These are phyloP conservation scores for Achatina immaculata DNA, from an alignment of 1,140 invertebrate species.

Conservation along the genomic window DNA sequence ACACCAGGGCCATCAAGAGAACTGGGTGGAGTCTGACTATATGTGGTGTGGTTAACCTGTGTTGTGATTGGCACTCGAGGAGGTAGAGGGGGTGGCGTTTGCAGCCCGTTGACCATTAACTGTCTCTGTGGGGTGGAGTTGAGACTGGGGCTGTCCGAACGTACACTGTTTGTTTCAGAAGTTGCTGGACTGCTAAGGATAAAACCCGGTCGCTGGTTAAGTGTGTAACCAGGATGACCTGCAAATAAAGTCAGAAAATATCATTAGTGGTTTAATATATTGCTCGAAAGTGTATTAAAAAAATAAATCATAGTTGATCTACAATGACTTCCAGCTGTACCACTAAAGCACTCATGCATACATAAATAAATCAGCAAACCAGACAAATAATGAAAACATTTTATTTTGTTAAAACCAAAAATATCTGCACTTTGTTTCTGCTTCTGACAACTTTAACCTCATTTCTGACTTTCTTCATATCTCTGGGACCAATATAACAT, in stretches of 20 bases:
- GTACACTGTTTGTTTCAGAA: slow-evolving; percentile 88
- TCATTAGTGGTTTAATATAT: too few relatives aligned
- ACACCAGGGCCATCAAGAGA: slow-evolving; percentile 8
- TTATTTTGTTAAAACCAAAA: too few relatives aligned
- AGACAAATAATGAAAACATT: too few relatives aligned
- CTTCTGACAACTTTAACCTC: too few relatives aligned
- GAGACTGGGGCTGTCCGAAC: slow-evolving; percentile 86
- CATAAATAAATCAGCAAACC: too few relatives aligned
- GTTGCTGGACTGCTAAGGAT: slow-evolving; percentile 79
- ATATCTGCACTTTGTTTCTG: too few relatives aligned
- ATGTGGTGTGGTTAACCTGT: slow-evolving; percentile 50
- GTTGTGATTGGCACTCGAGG: slow-evolving; percentile 70
- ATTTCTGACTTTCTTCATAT: too few relatives aligned
- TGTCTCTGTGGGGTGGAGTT: slow-evolving; percentile 33
- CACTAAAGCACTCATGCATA: too few relatives aligned
- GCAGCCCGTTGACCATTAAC: slow-evolving; percentile 70
- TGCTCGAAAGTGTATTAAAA: too few relatives aligned
- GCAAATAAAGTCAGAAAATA: not conserved
- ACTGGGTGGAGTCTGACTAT: slow-evolving; percentile 42
- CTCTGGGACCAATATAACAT: too few relatives aligned
- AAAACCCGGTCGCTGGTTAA: slow-evolving; percentile 88
- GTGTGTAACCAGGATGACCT: slow-evolving; percentile 72
- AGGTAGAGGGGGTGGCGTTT: slow-evolving; percentile 80
- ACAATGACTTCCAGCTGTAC: too few relatives aligned
- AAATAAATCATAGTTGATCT: too few relatives aligned